Percentiles rank a stretch among this genome's conserved stretches.
phyloP scores from a whole-genome alignment of 2,888 invertebrate species.

The Drosophila siamana region DNA sequence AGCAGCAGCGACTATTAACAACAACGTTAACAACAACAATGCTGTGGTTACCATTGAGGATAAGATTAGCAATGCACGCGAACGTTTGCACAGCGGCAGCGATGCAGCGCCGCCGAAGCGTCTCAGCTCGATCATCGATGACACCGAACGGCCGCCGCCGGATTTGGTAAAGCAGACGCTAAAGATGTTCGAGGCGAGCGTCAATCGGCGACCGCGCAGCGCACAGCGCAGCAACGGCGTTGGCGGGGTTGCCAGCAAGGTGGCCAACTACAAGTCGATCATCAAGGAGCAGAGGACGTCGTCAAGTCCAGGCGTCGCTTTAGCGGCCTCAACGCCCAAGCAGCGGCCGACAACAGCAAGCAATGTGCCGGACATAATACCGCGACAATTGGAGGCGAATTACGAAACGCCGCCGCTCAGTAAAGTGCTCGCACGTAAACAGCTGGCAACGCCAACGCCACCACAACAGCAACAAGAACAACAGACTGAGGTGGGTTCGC shows the following conservation, averaged over 20 bases:
- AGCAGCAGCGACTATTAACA: too few species aligned
- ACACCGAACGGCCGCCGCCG: constrained; percentile 93
- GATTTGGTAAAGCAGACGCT: constrained; percentile 95
- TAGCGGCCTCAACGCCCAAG: constrained; percentile 65
- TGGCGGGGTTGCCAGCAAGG: constrained; percentile 88
- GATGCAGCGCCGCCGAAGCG: constrained; percentile 86
- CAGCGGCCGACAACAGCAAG: constrained; percentile 11
- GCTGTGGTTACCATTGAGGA: constrained; percentile 83
- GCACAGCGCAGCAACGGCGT: constrained; percentile 84
- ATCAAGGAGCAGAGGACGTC: constrained; percentile 86
- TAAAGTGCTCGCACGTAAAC: constrained; percentile 79
- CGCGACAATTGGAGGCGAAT: constrained; percentile 62
- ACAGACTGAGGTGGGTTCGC: constrained; percentile 8
- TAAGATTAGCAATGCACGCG: constrained; percentile 85
- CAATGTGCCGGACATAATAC: constrained; percentile 85
- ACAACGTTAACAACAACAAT: not conserved
- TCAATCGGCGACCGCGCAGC: constrained; percentile 86
- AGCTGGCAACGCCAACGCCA: constrained; percentile 38
- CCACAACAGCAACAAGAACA: constrained; percentile 22
- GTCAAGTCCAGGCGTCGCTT: constrained; percentile 18
- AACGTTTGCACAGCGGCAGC: constrained; percentile 85
- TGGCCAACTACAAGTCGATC: constrained; percentile 88
- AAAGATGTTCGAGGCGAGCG: constrained; percentile 92
- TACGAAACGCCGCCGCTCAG: constrained; percentile 82
- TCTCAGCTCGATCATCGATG: constrained; percentile 88